A percentile compares a stretch with the other conserved stretches of the same genome.
Conservation (phyloP, 2,888 invertebrate genomes). For the Pecten maximus region DNA sequence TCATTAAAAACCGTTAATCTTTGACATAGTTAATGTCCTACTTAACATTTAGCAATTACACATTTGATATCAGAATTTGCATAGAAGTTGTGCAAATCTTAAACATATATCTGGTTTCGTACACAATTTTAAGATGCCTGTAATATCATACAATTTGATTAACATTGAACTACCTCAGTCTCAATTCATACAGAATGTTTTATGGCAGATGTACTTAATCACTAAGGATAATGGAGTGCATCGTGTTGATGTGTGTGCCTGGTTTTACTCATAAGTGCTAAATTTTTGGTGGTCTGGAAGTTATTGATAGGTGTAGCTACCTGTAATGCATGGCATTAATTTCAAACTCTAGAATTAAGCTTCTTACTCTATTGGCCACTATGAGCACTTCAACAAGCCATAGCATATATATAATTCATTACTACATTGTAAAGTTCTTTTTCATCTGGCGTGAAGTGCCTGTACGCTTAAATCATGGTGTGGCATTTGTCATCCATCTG, state of each 20-base stretch:
- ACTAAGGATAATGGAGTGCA: background rate
- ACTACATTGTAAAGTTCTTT: background rate
- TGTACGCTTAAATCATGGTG: background rate
- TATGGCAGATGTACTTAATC: conserved; percentile 13
- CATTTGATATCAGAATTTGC: background rate
- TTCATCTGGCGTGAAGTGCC: background rate
- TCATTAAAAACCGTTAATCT: too few species aligned
- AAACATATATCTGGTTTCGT: background rate
- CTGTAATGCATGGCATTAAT: background rate
- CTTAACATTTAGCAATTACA: too few species aligned
- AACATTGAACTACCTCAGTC: background rate
- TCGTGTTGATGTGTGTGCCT: background rate
- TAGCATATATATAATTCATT: background rate
- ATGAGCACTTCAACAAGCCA: too few species aligned
- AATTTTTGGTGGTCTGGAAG: background rate
- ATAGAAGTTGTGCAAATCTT: background rate
- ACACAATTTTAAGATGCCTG: background rate
- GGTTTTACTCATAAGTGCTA: conserved; percentile 14
- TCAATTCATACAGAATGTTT: background rate
- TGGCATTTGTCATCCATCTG: background rate
- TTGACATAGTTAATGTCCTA: too few species aligned
- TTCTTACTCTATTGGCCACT: background rate
- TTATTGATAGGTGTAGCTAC: background rate
- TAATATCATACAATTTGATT: background rate
- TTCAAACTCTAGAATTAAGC: background rate